These are phyloP conservation scores for Phocoena phocoena DNA, from an alignment of 2,113 vertebrate genomes.

Conservation along the genomic window DNA sequence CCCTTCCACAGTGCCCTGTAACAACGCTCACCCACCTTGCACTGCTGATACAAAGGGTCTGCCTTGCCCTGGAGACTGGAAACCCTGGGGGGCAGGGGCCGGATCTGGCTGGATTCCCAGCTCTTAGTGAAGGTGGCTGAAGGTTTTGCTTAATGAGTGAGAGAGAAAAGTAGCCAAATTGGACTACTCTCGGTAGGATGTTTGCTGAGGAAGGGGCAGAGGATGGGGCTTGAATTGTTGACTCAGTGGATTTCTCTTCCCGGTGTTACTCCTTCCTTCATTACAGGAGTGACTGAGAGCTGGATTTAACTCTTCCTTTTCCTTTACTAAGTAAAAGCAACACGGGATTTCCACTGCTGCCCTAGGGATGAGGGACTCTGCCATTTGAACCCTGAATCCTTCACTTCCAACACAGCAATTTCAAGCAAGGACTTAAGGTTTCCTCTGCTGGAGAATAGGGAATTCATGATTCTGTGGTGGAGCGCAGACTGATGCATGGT, in stretches of 20 bases:
- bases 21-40: neutral
- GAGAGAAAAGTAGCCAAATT: neutral
- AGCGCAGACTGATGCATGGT: no score
- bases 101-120: neutral
- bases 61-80: neutral
- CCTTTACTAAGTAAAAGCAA: neutral
- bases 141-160: neutral
- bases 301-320: neutral
- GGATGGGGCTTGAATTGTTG: neutral
- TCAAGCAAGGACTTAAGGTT: neutral
- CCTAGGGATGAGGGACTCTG: neutral
- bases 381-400: neutral
- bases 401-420: neutral
- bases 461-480: neutral
- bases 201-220: neutral
- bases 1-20: neutral
- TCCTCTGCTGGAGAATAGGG: neutral
- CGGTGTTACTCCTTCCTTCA: accelerated
- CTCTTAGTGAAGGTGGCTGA: neutral
- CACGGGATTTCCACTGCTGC: neutral
- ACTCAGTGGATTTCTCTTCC: neutral
- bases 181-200: accelerated
- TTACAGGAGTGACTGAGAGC: no score
- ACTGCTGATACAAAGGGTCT: neutral
- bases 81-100: neutral